Base-by-base conservation (phyloP, 2,888 invertebrate genomes). In the Stegana nigrithorax region DNA sequence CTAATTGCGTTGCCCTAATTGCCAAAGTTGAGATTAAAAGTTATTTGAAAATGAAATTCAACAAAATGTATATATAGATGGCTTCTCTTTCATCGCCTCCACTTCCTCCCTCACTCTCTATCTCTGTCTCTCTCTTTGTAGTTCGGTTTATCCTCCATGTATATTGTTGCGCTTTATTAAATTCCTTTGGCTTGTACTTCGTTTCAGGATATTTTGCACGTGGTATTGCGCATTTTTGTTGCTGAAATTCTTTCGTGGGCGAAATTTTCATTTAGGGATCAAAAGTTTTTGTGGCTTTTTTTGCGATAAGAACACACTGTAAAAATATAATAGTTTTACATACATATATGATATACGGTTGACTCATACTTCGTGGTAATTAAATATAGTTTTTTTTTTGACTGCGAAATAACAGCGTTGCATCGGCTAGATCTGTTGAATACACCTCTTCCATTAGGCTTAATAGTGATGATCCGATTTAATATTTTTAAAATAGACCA, bases 1-100 rank as follows among this genome's bases (percentile, higher is more conserved):
- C 78, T 75, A 77, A 75, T 75, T 75, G 78, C 75, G 75, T 77
- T 45, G 75, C 69, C 67, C 71, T 70, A 72, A 75, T 73, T 75
- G 72, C 68, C 62, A 69, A 66, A 72, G 69, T 71, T 76, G 66
- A 67, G 73, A 73, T 76, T 67, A 63, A 75, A 75, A 70, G 53
- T 55, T 55, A 36, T 10, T 55, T 47, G 17, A 61, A 63, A 51
- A 51, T 44, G 39, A 6, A 55, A 21, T 12, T 12, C 21, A 36
- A 19, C 10, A 32, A 32, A 32, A 32, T 32, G 32, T 32, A 32
- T 32, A 10, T 32, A n/a, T 32, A n/a, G n/a, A n/a, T n/a, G n/a
- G n/a, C n/a, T n/a, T n/a, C n/a, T n/a, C n/a, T n/a, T n/a, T n/a
- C n/a, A n/a, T n/a, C n/a, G n/a, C n/a, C n/a, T n/a, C n/a, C n/a